Conservation (phyloP, 2,113 vertebrate genomes). For the Nothoprocta pentlandii region DNA sequence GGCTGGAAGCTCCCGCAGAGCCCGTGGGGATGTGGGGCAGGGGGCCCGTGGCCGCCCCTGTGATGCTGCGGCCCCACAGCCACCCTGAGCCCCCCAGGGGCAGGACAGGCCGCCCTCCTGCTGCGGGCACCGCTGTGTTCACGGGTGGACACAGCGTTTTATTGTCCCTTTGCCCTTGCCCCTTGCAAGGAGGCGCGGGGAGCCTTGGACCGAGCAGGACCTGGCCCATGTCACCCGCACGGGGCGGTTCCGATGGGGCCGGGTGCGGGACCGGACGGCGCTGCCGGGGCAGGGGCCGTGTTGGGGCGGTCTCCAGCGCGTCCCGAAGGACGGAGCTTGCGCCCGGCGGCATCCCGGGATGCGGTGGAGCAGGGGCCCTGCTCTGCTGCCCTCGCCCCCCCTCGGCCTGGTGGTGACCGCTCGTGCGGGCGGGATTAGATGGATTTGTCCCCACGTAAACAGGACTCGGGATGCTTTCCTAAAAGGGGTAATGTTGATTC, state of each 20-base stretch:
- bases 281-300: neutral
- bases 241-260: fast-evolving
- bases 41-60: fast-evolving
- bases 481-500: conserved; percentile 27
- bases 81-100: neutral
- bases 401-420: neutral
- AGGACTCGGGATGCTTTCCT: neutral
- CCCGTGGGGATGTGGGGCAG: neutral
- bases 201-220: neutral
- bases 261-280: fast-evolving
- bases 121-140: neutral
- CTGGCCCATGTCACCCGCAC: neutral
- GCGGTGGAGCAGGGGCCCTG: fast-evolving
- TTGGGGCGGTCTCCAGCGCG: neutral
- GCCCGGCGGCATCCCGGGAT: neutral
- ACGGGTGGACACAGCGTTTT: neutral
- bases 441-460: conserved; percentile 51
- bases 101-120: neutral
- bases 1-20: neutral
- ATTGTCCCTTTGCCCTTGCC: neutral
- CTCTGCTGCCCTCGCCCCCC: neutral
- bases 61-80: fast-evolving
- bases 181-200: fast-evolving
- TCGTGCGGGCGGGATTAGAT: neutral
- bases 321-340: neutral